A percentile compares a stretch with the other conserved stretches of the same genome.
Conservation (phyloP, 2,888 invertebrate genomes). For the Ichneumoninae sp. region DNA sequence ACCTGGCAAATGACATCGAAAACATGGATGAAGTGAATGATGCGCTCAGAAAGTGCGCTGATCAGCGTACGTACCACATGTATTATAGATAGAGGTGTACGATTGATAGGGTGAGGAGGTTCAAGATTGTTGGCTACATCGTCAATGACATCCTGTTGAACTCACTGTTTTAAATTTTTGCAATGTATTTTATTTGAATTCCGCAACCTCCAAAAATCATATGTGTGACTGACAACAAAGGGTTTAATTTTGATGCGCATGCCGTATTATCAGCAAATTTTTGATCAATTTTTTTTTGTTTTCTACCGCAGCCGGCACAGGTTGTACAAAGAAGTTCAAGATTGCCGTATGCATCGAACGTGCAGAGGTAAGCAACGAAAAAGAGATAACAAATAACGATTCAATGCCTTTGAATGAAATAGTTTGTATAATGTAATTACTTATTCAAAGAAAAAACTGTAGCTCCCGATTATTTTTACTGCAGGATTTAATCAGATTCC, state of each 20-base stretch:
- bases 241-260: neutral
- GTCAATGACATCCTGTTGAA: no score
- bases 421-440: neutral
- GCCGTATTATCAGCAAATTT: no score
- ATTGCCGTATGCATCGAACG: neutral
- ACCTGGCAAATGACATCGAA: neutral
- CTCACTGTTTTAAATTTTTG: no score
- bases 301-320: neutral
- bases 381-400: neutral
- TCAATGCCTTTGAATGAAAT: neutral
- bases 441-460: neutral
- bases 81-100: neutral
- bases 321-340: neutral
- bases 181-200: no score
- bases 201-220: no score
- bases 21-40: neutral
- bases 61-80: neutral
- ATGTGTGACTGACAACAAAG: no score
- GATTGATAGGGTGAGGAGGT: no score
- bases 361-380: neutral
- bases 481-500: neutral
- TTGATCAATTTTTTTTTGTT: neutral
- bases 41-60: neutral
- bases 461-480: neutral
- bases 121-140: no score